A percentile compares a stretch with the other conserved stretches of the same genome.
Conservation (phyloP, 1,140 invertebrate species). For the Limonius californicus region DNA sequence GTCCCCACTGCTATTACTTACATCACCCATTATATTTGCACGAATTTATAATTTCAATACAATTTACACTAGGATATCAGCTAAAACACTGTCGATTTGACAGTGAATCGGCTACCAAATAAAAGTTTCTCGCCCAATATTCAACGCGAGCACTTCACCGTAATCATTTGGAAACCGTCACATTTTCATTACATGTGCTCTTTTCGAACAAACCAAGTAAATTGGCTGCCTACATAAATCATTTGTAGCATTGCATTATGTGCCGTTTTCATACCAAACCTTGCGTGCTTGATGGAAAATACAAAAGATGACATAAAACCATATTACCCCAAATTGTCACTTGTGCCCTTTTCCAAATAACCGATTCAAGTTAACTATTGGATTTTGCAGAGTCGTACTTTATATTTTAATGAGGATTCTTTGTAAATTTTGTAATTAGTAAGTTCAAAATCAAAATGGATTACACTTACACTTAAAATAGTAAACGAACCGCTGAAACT, state of each 20-base stretch:
- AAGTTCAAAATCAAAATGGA: no score
- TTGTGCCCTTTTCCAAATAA: conserved; percentile 6
- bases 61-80: not conserved
- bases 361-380: no score
- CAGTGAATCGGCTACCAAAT: not conserved
- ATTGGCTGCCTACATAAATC: not conserved
- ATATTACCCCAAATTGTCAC: not conserved
- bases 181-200: not conserved
- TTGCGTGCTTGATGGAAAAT: not conserved
- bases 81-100: not conserved
- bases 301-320: not conserved
- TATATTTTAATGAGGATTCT: no score
- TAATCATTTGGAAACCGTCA: no score
- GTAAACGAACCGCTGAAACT: no score
- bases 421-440: no score
- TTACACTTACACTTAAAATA: no score
- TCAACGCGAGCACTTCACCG: no score
- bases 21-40: no score
- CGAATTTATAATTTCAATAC: not conserved
- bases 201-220: not conserved
- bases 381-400: no score
- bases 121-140: not conserved
- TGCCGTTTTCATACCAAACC: not conserved
- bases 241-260: not conserved
- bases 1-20: no score